Base-by-base conservation (phyloP, 64 coral and sea anemone genomes). In the Montipora sp. region DNA sequence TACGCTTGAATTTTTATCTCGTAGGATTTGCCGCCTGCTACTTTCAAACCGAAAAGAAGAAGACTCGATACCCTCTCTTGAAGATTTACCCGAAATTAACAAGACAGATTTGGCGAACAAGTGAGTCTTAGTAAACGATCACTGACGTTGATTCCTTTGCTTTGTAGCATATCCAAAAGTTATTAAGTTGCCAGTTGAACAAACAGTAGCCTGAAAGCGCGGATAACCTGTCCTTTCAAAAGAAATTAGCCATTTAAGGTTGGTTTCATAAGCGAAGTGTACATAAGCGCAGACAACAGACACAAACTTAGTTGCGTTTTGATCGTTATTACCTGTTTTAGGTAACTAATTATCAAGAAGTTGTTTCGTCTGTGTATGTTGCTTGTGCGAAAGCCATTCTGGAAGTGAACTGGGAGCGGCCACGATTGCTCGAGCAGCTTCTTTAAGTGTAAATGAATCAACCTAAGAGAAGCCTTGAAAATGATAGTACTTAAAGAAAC, bases 101-200 rank as follows among this genome's bases (percentile, higher is more conserved):
- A 92, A 89, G 88, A 98, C 96, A 3, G 96, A 98, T 87, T 89
- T 98, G 11, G 96, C 96, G 23, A 98, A 98, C 82, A 98, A 85
- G 96, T 98, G 14, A 59, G 94, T 90, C 16, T 47, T 22, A 82
- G 3, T 21, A 23, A 21, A 14, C 60, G 9, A 63, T 15, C 3
- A 63, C 9, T 63, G 1, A 0, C 60, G 0, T 63, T 63, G 60
- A 8, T 74, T 74, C 20, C 20, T 18, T 4, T 27, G 3, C 8
- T 13, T 36, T 36, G 36, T 36, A 36, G 36, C 1, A 36, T 2
- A 36, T 36, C 36, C 36, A 36, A 36, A 36, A 36, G 36, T 36
- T 36, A 36, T 36, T 36, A 36, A 36, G 36, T 36, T 36, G 36
- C 36, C 36, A 36, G 36, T 36, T 36, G 36, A 36, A 36, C 36